These are phyloP conservation scores for Bursaphelenchus mucronatus DNA, from an alignment of 1,140 invertebrate species.

Conservation along the genomic window DNA sequence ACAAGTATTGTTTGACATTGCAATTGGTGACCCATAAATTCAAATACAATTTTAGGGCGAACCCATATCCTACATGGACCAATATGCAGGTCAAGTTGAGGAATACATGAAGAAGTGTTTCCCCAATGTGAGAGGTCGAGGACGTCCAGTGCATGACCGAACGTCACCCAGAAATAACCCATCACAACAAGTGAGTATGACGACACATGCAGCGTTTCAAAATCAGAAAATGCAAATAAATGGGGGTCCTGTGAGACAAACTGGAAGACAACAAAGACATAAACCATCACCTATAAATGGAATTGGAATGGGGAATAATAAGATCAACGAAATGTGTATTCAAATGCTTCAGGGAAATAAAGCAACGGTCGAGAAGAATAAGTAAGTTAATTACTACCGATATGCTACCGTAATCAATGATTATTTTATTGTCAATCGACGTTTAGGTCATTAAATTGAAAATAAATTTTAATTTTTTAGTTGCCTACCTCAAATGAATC, in stretches of 20 bases:
- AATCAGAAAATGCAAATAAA: too few species aligned
- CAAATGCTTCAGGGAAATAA: too few species aligned
- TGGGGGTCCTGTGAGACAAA: too few species aligned
- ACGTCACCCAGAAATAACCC: conserved; percentile 22
- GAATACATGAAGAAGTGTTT: conserved; percentile 51
- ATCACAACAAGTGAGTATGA: too few species aligned
- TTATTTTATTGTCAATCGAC: background rate
- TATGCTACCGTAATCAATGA: background rate
- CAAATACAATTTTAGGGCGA: conserved; percentile 34
- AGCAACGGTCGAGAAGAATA: too few species aligned
- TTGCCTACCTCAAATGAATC: conserved; percentile 29
- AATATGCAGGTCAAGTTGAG: conserved; percentile 49
- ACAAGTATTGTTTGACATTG: background rate
- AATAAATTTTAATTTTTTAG: conserved; percentile 18
- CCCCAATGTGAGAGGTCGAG: conserved; percentile 48
- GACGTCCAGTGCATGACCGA: conserved; percentile 47
- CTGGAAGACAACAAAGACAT: too few species aligned
- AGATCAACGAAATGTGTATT: too few species aligned
- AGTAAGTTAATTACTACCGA: background rate
- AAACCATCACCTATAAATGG: too few species aligned
- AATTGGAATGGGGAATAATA: too few species aligned
- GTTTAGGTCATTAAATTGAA: too few species aligned
- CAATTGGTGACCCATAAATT: background rate
- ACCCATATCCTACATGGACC: conserved; percentile 50
- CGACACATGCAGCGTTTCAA: too few species aligned